phyloP scores from a whole-genome alignment of 2,113 vertebrate genomes.

The Tauraco erythrolophus region DNA sequence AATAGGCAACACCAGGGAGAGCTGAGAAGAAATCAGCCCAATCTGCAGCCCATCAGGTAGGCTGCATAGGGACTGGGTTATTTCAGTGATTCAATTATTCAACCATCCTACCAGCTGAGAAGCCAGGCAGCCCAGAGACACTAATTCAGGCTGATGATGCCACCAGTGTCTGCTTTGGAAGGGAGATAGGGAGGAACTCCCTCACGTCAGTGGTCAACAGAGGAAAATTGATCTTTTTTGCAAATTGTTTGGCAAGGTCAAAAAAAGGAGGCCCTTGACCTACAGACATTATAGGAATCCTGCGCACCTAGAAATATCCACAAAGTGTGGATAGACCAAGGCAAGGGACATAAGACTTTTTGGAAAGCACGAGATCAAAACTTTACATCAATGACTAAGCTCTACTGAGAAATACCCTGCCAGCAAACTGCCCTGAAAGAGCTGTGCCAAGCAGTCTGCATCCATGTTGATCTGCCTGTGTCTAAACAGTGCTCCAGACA shows the following conservation, averaged over 20 bases:
- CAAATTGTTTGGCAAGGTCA: background rate
- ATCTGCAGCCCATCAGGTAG: fast-evolving
- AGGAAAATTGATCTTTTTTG: background rate
- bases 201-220: background rate
- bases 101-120: background rate
- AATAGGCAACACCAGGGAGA: background rate
- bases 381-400: background rate
- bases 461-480: too few species aligned
- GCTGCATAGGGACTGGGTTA: background rate
- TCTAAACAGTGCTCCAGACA: background rate
- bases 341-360: background rate
- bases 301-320: background rate
- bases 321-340: fast-evolving
- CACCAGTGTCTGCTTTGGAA: background rate
- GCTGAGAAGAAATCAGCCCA: background rate
- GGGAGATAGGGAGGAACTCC: background rate
- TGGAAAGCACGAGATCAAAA: background rate
- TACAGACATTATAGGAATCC: background rate
- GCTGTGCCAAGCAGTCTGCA: background rate
- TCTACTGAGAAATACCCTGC: background rate
- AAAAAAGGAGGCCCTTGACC: background rate
- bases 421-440: background rate
- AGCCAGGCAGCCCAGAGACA: background rate
- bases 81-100: background rate
- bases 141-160: background rate